Percentiles rank a stretch among this genome's conserved stretches.
phyloP scores from a whole-genome alignment of 2,888 invertebrate species.

The Eupsilia transversa region DNA sequence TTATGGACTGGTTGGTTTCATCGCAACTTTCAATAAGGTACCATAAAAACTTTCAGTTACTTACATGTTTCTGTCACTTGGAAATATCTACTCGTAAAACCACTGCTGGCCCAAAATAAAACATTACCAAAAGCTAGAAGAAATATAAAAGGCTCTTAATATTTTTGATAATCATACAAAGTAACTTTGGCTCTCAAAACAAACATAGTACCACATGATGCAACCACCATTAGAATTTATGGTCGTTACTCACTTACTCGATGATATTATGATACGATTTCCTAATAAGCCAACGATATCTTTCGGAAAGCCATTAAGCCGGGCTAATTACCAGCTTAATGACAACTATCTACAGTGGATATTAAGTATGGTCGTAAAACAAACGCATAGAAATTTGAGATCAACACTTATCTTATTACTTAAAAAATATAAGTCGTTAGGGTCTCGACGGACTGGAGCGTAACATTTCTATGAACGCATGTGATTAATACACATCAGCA shows the following conservation, averaged over 20 bases:
- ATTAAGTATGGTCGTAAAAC: slow-evolving; percentile 62
- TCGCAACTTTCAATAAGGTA: background rate
- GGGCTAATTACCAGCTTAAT: slow-evolving; percentile 63
- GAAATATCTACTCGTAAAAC: background rate
- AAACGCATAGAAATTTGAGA: slow-evolving; percentile 62
- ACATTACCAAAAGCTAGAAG: background rate
- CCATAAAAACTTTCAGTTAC: background rate
- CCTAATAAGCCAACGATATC: slow-evolving; percentile 59
- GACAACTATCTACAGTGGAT: slow-evolving; percentile 44
- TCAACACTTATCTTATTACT: slow-evolving; percentile 55
- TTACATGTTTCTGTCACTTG: background rate
- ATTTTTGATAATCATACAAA: background rate
- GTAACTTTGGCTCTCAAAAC: slow-evolving; percentile 14
- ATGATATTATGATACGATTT: slow-evolving; percentile 61
- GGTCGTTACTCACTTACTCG: slow-evolving; percentile 30
- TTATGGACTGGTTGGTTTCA: background rate
- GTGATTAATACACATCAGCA: background rate
- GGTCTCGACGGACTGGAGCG: slow-evolving; percentile 34
- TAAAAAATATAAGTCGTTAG: slow-evolving; percentile 59
- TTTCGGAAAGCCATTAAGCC: slow-evolving; percentile 45
- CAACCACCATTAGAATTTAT: slow-evolving; percentile 54
- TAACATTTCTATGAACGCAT: slow-evolving; percentile 12
- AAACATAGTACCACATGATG: slow-evolving; percentile 38
- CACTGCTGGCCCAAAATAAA: background rate
- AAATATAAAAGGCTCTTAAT: background rate